Evolutionary conservation across 2,888 invertebrate genomes (phyloP).

Genomic region (Amblyteles armatorius): DNA sequence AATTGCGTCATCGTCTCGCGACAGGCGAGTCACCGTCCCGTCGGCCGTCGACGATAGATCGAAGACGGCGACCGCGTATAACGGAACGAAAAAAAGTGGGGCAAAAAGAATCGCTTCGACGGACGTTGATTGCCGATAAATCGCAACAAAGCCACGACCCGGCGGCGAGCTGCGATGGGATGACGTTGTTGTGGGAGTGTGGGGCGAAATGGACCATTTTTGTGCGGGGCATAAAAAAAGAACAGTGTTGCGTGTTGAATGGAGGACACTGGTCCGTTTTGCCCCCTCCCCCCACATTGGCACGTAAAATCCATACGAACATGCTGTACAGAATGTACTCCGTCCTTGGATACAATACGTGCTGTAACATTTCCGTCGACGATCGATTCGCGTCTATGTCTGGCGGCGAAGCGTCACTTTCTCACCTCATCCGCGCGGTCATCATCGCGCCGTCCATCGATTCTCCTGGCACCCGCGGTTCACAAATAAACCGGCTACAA

Average conservation of each 20-base stretch:
- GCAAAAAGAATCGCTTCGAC: conserved; percentile 49
- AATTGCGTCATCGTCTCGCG: conserved; percentile 42
- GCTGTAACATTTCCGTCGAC: neutral
- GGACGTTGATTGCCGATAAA: conserved; percentile 56
- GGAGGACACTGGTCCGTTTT: too few species aligned
- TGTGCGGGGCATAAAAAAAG: neutral
- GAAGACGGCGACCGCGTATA: conserved; percentile 4
- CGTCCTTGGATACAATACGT: neutral
- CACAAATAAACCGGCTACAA: neutral
- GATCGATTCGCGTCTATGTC: neutral
- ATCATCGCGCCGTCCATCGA: neutral
- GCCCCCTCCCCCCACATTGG: neutral
- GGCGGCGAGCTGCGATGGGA: neutral
- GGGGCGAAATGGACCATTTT: neutral
- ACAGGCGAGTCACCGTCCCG: conserved; percentile 35
- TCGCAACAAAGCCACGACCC: conserved; percentile 41
- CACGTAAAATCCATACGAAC: neutral
- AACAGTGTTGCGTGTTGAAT: neutral
- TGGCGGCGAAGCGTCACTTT: neutral
- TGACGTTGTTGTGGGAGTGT: neutral
- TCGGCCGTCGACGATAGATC: conserved; percentile 45
- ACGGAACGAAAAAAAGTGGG: neutral
- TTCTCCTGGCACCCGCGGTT: neutral
- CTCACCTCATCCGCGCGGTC: neutral
- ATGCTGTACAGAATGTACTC: neutral